Percentiles rank a stretch among this genome's conserved stretches.
These are phyloP conservation scores for Leguminivora glycinivorella DNA, from an alignment of 1,140 invertebrate genomes.

Conservation along the genomic window DNA sequence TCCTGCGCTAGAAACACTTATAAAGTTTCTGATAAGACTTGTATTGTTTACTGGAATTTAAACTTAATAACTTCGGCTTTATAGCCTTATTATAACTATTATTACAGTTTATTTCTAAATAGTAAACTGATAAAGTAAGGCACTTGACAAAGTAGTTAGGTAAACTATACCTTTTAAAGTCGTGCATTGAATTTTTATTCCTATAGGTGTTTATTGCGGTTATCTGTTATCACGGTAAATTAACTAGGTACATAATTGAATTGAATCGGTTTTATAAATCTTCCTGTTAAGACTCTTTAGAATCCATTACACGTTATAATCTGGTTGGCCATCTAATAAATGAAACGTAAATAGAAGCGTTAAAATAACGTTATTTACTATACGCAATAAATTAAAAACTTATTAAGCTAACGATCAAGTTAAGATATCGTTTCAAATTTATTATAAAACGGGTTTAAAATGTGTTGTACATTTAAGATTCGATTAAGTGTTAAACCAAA, in stretches of 20 bases:
- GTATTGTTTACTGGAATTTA: constrained; percentile 6
- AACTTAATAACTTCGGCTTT: background rate
- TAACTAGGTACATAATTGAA: background rate
- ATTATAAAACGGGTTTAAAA: constrained; percentile 4
- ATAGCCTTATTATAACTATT: background rate
- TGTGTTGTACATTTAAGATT: constrained; percentile 5
- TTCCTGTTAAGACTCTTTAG: background rate
- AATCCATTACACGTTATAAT: background rate
- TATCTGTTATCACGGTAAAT: background rate
- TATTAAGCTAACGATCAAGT: constrained; percentile 16
- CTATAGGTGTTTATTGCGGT: background rate
- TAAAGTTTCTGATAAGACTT: background rate
- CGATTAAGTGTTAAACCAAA: constrained; percentile 11
- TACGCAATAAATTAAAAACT: constrained; percentile 20
- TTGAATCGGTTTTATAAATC: background rate
- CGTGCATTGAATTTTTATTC: background rate
- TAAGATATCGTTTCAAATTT: constrained; percentile 7
- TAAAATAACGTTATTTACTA: background rate
- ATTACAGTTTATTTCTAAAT: background rate
- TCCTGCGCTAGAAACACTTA: background rate
- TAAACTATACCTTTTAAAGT: background rate
- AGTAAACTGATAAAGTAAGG: background rate
- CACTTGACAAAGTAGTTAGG: background rate
- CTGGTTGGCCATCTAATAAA: background rate
- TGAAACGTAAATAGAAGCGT: background rate